Evolutionary conservation across 2,113 vertebrate species (phyloP).

Genomic region (Ochotona curzoniae): DNA sequence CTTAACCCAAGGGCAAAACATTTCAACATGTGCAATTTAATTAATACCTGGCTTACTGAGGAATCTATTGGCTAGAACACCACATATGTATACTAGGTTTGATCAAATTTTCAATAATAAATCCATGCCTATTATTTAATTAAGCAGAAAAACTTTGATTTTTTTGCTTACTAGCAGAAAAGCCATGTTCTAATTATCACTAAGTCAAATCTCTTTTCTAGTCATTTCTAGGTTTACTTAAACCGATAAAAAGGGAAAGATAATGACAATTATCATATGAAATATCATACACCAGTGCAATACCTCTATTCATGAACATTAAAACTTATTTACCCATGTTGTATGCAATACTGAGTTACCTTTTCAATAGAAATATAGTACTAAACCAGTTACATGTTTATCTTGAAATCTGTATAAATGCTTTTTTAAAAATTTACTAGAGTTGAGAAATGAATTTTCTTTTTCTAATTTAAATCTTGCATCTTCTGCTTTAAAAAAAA

Average conservation of each 20-base stretch:
- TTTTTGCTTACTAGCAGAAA: not conserved
- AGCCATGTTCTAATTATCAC: not conserved
- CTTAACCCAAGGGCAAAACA: conserved; percentile 53
- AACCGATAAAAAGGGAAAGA: not conserved
- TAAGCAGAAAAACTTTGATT: not conserved
- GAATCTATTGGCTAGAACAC: not conserved
- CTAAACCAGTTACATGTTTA: not conserved
- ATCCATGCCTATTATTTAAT: not conserved
- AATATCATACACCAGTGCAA: not conserved
- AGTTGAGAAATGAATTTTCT: too few species aligned
- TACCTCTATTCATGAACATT: not conserved
- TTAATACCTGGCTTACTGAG: not conserved
- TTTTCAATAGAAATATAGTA: not conserved
- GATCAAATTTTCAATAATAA: not conserved
- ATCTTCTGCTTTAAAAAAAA: too few species aligned
- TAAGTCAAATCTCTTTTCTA: not conserved
- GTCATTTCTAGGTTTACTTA: not conserved
- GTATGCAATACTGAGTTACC: not conserved
- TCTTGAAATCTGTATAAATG: too few species aligned
- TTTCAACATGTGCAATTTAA: not conserved
- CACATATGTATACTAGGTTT: conserved; percentile 7
- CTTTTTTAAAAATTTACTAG: too few species aligned
- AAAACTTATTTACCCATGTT: not conserved
- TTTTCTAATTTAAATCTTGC: too few species aligned
- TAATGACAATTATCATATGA: not conserved